phyloP scores from a whole-genome alignment of 92 coral and sea anemone species.

The Epizoanthus scotinus region DNA sequence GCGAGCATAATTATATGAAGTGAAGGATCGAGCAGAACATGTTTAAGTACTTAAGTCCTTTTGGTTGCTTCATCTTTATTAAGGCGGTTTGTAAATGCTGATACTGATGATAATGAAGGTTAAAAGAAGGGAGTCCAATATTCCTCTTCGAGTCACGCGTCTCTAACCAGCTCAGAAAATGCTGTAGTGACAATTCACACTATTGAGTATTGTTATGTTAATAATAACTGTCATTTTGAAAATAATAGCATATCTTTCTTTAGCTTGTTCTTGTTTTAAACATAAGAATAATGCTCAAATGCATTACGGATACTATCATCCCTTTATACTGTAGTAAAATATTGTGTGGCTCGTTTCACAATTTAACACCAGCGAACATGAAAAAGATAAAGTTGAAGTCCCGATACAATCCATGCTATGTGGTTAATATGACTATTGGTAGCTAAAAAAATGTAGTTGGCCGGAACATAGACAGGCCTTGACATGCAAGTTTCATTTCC shows the following conservation, averaged over 20 bases:
- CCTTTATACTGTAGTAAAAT: constrained; percentile 6
- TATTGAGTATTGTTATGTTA: constrained; percentile 36
- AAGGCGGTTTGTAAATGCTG: constrained; percentile 22
- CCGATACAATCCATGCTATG: constrained; percentile 5
- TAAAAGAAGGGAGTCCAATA: constrained; percentile 17
- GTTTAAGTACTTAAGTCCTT: constrained; percentile 34
- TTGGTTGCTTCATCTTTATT: constrained; percentile 32
- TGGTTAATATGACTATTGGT: constrained; percentile 37
- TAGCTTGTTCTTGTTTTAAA: background rate
- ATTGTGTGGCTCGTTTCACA: constrained; percentile 1
- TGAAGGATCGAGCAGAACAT: constrained; percentile 5
- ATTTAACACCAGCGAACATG: constrained; percentile 16
- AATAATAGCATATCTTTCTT: background rate
- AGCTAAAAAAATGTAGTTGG: constrained; percentile 16
- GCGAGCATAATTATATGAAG: constrained; percentile 15
- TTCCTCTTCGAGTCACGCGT: constrained; percentile 29
- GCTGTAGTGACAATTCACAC: constrained; percentile 2
- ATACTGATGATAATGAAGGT: constrained; percentile 2
- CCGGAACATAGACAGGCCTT: background rate
- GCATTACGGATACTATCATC: constrained; percentile 7
- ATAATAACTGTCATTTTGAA: constrained; percentile 12
- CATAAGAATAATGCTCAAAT: constrained; percentile 6
- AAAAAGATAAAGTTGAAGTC: background rate
- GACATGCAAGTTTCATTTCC: constrained; percentile 20
- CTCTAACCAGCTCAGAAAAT: constrained; percentile 13